phyloP scores from a whole-genome alignment of 2,888 invertebrate genomes.

The Limnephilus lunatus region DNA sequence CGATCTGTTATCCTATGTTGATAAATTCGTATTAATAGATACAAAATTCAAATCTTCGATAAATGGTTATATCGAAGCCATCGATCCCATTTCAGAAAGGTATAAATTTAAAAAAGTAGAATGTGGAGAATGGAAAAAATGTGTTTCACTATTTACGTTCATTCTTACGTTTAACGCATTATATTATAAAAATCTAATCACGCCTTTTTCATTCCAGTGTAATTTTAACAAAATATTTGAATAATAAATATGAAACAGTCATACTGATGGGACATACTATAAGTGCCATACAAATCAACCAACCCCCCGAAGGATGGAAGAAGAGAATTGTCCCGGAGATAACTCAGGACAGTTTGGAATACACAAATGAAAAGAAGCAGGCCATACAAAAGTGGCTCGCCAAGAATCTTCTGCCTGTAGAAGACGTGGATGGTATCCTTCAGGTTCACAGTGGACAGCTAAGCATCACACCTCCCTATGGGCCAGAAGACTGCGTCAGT shows the following conservation, averaged over 20 bases:
- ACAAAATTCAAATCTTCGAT: conserved; percentile 44
- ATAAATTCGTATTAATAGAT: conserved; percentile 56
- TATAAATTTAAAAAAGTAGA: not conserved
- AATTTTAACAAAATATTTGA: conserved; percentile 46
- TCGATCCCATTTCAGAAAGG: conserved; percentile 64
- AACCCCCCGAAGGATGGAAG: conserved; percentile 48
- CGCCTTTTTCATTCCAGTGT: conserved; percentile 55
- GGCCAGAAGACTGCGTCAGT: conserved; percentile 60
- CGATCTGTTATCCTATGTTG: conserved; percentile 50
- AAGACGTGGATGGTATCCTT: conserved; percentile 57
- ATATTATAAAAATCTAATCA: not conserved
- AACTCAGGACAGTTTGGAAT: not conserved
- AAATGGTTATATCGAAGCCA: conserved; percentile 58
- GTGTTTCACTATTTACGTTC: not conserved
- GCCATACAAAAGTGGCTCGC: conserved; percentile 59
- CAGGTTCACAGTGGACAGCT: conserved; percentile 58
- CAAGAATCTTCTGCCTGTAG: conserved; percentile 62
- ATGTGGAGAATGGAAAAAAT: not conserved
- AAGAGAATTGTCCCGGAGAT: conserved; percentile 7
- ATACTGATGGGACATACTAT: conserved; percentile 59
- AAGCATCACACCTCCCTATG: conserved; percentile 60
- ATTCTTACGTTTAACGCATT: not conserved
- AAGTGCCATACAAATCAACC: conserved; percentile 34
- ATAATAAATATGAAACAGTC: conserved; percentile 15
- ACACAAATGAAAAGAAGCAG: conserved; percentile 48